phyloP scores from a whole-genome alignment of 2,113 vertebrate genomes.

The Chunga burmeisteri region DNA sequence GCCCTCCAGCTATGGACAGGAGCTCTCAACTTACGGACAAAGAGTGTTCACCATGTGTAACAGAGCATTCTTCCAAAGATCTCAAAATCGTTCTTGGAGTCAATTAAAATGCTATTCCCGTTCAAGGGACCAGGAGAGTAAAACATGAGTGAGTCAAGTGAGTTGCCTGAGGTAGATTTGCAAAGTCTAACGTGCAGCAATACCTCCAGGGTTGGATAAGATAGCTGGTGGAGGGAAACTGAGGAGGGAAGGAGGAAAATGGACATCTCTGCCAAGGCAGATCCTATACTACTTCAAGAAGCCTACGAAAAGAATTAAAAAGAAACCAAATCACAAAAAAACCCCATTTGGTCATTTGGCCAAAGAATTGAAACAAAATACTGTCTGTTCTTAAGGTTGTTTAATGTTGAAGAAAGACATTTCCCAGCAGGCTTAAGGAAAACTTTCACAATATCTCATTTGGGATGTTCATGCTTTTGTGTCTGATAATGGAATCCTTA shows the following conservation, averaged over 20 bases:
- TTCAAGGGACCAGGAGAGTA: background rate
- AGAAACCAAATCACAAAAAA: background rate
- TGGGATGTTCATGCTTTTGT: slow-evolving; percentile 63
- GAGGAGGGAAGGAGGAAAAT: background rate
- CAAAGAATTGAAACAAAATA: background rate
- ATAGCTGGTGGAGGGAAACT: background rate
- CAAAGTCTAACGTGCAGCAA: background rate
- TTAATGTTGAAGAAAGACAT: background rate
- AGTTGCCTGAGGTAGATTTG: background rate
- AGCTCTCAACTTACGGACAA: background rate
- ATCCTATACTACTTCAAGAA: background rate
- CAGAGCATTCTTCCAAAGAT: background rate
- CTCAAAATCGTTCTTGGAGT: background rate
- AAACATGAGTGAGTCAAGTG: background rate
- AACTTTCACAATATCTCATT: background rate
- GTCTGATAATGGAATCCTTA: slow-evolving; percentile 66
- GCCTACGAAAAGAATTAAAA: background rate
- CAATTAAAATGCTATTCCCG: background rate
- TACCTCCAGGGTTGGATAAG: background rate
- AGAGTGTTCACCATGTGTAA: background rate
- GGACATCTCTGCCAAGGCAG: background rate
- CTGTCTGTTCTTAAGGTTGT: background rate
- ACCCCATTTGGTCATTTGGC: background rate
- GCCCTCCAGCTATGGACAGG: background rate
- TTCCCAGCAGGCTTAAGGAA: background rate